Percentiles rank a stretch among this genome's conserved stretches.
These are phyloP conservation scores for Sebastes kiyomatsui DNA, from an alignment of 2,797 vertebrate species.

Conservation along the genomic window DNA sequence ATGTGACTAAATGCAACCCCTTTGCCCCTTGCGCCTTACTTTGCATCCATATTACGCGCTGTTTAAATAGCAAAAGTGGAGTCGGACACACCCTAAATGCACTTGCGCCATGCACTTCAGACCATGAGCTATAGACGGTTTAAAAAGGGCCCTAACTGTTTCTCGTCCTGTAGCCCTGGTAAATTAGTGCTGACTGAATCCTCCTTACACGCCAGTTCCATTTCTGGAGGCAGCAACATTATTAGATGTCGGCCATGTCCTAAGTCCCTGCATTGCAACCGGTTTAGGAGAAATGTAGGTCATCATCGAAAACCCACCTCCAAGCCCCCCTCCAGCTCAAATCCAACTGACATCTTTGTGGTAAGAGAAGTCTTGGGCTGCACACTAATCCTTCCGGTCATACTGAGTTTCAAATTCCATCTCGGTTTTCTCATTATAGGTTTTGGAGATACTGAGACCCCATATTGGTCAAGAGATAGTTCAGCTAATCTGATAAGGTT, in stretches of 20 bases:
- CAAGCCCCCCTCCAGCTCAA: slow-evolving; percentile 63
- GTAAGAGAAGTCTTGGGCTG: slow-evolving; percentile 72
- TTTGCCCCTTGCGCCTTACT: not conserved
- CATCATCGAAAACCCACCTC: slow-evolving; percentile 67
- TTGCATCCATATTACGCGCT: not conserved
- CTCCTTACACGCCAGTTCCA: slow-evolving; percentile 34
- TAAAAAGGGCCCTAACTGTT: not conserved
- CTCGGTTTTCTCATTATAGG: slow-evolving; percentile 83
- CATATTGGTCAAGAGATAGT: slow-evolving; percentile 82
- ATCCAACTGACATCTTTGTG: slow-evolving; percentile 76
- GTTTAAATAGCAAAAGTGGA: not conserved
- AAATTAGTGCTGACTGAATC: slow-evolving; percentile 49
- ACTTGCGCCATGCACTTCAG: not conserved
- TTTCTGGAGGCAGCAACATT: slow-evolving; percentile 60
- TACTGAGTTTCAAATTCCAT: slow-evolving; percentile 84
- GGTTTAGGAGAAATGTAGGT: slow-evolving; percentile 80
- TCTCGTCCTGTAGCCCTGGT: slow-evolving; percentile 18
- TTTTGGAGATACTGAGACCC: slow-evolving; percentile 79
- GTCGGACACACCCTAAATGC: not conserved
- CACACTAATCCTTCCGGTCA: slow-evolving; percentile 80
- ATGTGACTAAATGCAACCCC: not conserved
- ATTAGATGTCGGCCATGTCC: slow-evolving; percentile 55
- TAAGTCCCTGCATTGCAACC: slow-evolving; percentile 62
- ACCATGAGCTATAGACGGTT: not conserved
- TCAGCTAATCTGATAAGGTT: slow-evolving; percentile 78